Base-by-base conservation (phyloP, 1,140 invertebrate species). In the Polypedilum vanderplanki region DNA sequence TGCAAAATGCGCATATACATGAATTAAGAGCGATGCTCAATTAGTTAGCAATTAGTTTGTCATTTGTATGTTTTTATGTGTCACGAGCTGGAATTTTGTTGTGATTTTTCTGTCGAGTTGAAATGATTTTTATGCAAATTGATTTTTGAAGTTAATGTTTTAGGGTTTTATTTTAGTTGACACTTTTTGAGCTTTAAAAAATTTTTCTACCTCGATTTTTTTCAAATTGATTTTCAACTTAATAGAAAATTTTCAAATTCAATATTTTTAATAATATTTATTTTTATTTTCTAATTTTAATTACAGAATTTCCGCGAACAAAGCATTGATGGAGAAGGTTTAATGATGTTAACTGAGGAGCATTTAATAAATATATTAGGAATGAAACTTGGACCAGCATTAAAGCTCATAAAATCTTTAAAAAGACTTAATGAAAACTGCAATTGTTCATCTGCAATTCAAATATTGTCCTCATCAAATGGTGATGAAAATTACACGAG, bases 361-460 rank as follows among this genome's bases (percentile, higher is more conserved):
- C 94, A 97, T 81, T 84, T 97, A 76, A 95, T 91, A n/a, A 90
- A 90, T 40, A 91, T 90, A 77, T 90, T 97, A 83, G 90, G 92
- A 76, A 95, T 98, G 94, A 96, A 96, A 83, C 86, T 97, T 4
- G 95, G 95, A 2, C 95, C 95, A 7, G 95, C 95, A n/a, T 82
- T 97, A 15, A 96, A 96, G 79, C 84, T 98, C 70, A 92, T 93
- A 1, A 87, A 93, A 10, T 83, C 97, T 12, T 90, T 92, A 7
- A 88, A 90, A 77, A 89, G 90, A 81, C 83, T 95, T 17, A 94
- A 93, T 40, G 83, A 81, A 75, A 81, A 81, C 73, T 83, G 81
- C 78, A 81, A 81, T 75, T 83, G 81, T 78, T 80, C 81, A 75
- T 78, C 81, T 83, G 81, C 78, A 78, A 80, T 77, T 74, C 79